phyloP scores from a whole-genome alignment of 1,140 invertebrate species.

The Ditylenchus dipsaci region DNA sequence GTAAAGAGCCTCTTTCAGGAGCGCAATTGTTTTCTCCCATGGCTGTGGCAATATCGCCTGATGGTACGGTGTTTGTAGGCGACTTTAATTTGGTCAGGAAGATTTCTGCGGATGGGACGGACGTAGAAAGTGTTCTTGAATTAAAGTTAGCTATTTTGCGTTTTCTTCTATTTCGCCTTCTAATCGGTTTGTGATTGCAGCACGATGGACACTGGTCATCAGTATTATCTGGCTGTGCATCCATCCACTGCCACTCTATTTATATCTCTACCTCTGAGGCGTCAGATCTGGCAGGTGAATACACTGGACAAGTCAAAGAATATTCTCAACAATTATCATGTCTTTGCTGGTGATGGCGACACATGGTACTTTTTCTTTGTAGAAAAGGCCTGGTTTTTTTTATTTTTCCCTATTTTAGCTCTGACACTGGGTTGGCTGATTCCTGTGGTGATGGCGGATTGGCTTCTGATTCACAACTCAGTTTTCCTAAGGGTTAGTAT shows the following conservation, averaged over 20 bases:
- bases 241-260: background rate
- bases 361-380: background rate
- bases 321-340: background rate
- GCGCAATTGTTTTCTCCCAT: constrained; percentile 84
- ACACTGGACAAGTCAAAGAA: background rate
- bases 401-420: background rate
- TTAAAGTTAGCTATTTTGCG: constrained; percentile 69
- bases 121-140: constrained; percentile 75
- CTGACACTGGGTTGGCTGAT: background rate
- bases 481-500: constrained; percentile 8
- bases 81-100: constrained; percentile 89
- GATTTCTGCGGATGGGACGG: constrained; percentile 75
- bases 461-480: background rate
- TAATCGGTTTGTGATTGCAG: background rate
- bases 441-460: background rate
- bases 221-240: constrained; percentile 13
- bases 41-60: constrained; percentile 78
- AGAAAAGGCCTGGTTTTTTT: background rate
- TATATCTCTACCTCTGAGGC: constrained; percentile 13
- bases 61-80: constrained; percentile 85
- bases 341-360: background rate
- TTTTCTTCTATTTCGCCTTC: constrained; percentile 1
- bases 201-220: constrained; percentile 1
- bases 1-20: constrained; percentile 60
- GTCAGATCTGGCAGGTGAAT: constrained; percentile 13